Percentiles rank a stretch among this genome's conserved stretches.
These are phyloP conservation scores for Astatotilapia flaviijosephi DNA, from an alignment of 2,113 vertebrate species.

Conservation along the genomic window DNA sequence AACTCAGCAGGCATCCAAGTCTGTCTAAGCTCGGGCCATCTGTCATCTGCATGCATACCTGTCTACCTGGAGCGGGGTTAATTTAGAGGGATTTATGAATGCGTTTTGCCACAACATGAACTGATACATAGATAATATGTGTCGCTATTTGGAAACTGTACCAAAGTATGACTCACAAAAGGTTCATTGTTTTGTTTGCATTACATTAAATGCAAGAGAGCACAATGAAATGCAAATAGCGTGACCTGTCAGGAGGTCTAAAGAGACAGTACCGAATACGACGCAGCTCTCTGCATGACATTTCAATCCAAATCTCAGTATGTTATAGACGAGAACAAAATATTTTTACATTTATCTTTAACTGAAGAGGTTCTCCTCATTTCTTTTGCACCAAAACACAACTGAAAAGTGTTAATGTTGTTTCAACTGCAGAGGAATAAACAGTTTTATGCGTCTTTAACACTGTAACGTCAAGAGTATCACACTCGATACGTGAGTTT, in stretches of 20 bases:
- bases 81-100: not conserved
- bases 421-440: not conserved
- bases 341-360: not conserved
- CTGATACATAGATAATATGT: not conserved
- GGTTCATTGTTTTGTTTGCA: not conserved
- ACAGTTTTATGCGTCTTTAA: not conserved
- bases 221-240: not conserved
- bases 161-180: not conserved
- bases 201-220: not conserved
- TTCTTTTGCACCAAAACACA: not conserved
- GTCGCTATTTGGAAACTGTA: not conserved
- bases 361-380: not conserved
- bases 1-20: not conserved
- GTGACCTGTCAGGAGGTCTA: not conserved
- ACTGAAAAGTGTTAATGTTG: not conserved
- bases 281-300: not conserved
- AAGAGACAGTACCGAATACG: not conserved
- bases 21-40: constrained; percentile 4
- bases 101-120: not conserved
- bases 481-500: fast-evolving
- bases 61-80: not conserved
- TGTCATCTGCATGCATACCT: constrained; percentile 1
- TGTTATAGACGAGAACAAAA: not conserved
- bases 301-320: not conserved
- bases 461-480: not conserved